Base-by-base conservation (phyloP, 2,888 invertebrate genomes). In the Papilio protenor region DNA sequence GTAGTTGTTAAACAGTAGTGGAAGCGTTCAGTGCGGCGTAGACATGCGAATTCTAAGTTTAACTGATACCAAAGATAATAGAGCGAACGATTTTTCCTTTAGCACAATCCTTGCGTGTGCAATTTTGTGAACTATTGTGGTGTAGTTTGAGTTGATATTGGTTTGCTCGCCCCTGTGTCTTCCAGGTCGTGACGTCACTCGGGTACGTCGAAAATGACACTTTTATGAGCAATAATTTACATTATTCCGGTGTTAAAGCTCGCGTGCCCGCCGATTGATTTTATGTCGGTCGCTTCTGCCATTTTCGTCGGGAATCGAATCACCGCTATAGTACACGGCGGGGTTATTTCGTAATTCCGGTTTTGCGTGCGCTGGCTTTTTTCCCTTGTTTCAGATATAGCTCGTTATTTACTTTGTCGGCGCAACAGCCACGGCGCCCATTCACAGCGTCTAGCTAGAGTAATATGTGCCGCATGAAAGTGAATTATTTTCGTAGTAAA, bases 171-270 rank as follows among this genome's bases (percentile, higher is more conserved):
- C 77, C 79, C 77, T 70, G 64, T 57, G 52, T 75, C 78, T 77
- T 76, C 76, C 81, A 75, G 77, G 81, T 83, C 80, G 85, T 94
- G 93, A 94, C 94, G 94, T 94, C 94, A 94, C 92, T 88, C 92
- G 88, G 88, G 90, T 90, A 92, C 91, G 92, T 92, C 92, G 90
- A 92, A 92, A 93, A 94, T 93, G 94, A 94, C 94, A 94, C 91
- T 92, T 94, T 94, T 94, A 94, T 92, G 92, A 93, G 93, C 90
- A 90, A 94, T 94, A 93, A 94, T 94, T 94, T 94, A 94, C 93
- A 92, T 93, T 92, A 92, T 93, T 92, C 91, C 90, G 92, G 92
- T 92, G 93, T 92, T 90, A 90, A 91, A 91, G 89, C 87, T 94
- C 91, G 94, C 94, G 94, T 94, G 94, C 91, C 87, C 85, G 88